These are phyloP conservation scores for Timandra comae DNA, from an alignment of 2,888 invertebrate genomes.

Conservation along the genomic window DNA sequence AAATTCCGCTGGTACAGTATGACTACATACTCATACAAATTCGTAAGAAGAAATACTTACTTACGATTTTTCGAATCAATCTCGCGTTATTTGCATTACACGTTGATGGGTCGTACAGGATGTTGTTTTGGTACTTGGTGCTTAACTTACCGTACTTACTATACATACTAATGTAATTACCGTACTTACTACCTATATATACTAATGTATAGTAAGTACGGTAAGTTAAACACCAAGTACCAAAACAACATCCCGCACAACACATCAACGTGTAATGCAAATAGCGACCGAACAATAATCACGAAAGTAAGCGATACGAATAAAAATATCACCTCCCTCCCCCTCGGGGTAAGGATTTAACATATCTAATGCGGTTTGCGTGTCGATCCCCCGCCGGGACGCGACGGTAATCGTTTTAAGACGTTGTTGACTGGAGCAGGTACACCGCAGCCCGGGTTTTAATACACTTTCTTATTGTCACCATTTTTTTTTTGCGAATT, in stretches of 20 bases:
- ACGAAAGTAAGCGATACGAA: conserved; percentile 74
- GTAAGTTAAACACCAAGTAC: too few species aligned
- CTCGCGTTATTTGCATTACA: conserved; percentile 68
- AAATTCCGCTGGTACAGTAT: too few species aligned
- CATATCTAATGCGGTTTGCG: conserved; percentile 76
- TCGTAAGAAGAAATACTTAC: too few species aligned
- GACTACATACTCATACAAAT: too few species aligned
- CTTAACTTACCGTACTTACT: too few species aligned
- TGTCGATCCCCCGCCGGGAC: conserved; percentile 49
- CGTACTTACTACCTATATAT: too few species aligned
- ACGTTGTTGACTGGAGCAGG: conserved; percentile 51
- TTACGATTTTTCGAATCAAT: too few species aligned
- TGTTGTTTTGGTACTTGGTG: conserved; percentile 32
- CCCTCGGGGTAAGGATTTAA: conserved; percentile 58
- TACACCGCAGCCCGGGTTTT: conserved; percentile 19
- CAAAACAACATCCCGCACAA: conserved; percentile 25
- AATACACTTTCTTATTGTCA: conserved; percentile 10
- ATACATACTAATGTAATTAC: too few species aligned
- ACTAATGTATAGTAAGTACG: too few species aligned
- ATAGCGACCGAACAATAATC: conserved; percentile 70
- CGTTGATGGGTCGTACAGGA: conserved; percentile 19
- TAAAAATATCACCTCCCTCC: conserved; percentile 62
- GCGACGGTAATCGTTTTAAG: conserved; percentile 70
- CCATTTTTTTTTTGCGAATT: conserved; percentile 16
- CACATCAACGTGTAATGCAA: conserved; percentile 51